phyloP scores from a whole-genome alignment of 2,113 vertebrate species.

The Quiscalus mexicanus region DNA sequence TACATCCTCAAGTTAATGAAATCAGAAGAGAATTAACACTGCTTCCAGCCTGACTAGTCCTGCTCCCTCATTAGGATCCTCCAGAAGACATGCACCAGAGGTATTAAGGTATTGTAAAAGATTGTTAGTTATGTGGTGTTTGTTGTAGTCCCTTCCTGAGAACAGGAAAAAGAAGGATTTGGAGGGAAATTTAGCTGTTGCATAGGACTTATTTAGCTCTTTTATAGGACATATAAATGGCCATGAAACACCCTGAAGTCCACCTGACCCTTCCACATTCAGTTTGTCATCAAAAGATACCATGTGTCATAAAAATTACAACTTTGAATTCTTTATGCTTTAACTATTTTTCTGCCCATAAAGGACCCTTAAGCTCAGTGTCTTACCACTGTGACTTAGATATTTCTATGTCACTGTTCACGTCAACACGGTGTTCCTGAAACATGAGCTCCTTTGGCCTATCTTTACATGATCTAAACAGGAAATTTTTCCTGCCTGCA shows the following conservation, averaged over 20 bases:
- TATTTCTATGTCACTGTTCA: neutral
- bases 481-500: neutral
- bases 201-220: neutral
- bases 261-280: neutral
- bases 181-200: neutral
- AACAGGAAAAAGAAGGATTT: neutral
- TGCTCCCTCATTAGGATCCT: neutral
- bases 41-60: neutral
- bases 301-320: neutral
- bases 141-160: neutral
- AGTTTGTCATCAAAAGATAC: neutral
- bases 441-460: neutral
- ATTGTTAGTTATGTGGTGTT: neutral
- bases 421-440: accelerated
- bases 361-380: neutral
- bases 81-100: neutral
- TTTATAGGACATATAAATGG: neutral
- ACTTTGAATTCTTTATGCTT: neutral
- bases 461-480: neutral
- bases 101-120: neutral
- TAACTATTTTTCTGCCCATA: neutral
- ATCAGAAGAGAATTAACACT: neutral
- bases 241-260: neutral
- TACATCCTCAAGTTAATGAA: neutral
- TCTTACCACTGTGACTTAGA: neutral